Evolutionary conservation across 2,888 invertebrate genomes (phyloP).

Genomic region (Campoletis raptor): DNA sequence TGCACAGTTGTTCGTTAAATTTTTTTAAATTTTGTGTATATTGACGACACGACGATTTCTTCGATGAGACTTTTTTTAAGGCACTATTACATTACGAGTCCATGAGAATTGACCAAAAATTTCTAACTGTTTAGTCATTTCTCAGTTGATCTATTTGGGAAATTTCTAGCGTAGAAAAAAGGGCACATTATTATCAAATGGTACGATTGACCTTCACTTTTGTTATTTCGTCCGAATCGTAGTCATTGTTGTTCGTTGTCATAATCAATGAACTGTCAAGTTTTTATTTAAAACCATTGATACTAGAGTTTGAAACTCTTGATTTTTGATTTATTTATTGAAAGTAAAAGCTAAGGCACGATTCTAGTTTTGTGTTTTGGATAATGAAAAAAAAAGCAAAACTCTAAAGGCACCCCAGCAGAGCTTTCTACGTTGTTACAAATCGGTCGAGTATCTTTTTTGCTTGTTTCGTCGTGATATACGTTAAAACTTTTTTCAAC

Average conservation of each 20-base stretch:
- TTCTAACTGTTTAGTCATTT: constrained; percentile 52
- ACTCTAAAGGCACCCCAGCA: constrained; percentile 82
- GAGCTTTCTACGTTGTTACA: constrained; percentile 52
- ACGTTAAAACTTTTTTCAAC: constrained; percentile 50
- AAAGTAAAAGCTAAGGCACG: constrained; percentile 81
- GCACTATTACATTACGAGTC: constrained; percentile 70
- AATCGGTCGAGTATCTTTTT: constrained; percentile 42
- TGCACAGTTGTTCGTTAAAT: constrained; percentile 24
- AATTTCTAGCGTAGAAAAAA: constrained; percentile 21
- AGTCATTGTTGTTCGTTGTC: constrained; percentile 44
- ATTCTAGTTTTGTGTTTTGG: constrained; percentile 73
- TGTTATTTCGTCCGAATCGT: constrained; percentile 60
- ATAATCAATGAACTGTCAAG: constrained; percentile 23
- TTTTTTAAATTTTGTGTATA: constrained; percentile 10
- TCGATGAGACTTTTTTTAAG: constrained; percentile 63
- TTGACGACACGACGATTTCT: constrained; percentile 37
- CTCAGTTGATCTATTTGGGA: constrained; percentile 58
- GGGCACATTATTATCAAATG: constrained; percentile 61
- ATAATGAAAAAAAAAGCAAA: constrained; percentile 68
- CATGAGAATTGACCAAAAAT: constrained; percentile 63
- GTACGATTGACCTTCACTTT: constrained; percentile 64
- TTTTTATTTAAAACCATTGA: constrained; percentile 61
- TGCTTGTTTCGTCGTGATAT: constrained; percentile 48
- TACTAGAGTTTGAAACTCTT: constrained; percentile 46
- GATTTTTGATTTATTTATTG: constrained; percentile 16